Conservation (phyloP, 30 jellyfish, hydroid and myxozoan genomes). For the Chrysaora quinquecirrha region DNA sequence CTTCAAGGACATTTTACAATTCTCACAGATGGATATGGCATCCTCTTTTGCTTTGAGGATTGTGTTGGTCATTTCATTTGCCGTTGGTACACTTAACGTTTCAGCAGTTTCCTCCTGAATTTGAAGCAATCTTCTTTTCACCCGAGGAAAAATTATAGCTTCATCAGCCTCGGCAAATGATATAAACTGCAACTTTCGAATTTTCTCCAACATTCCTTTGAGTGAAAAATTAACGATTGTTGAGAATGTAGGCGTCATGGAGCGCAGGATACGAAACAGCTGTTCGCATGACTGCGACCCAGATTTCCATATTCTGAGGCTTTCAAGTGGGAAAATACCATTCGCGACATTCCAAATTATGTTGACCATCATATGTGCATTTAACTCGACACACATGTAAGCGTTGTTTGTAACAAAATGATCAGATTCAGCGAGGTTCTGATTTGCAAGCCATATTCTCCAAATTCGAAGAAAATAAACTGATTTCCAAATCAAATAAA, state of each 20-base stretch:
- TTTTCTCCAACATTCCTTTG: slow-evolving; percentile 3
- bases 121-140: slow-evolving; percentile 8
- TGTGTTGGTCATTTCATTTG: not conserved
- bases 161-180: slow-evolving; percentile 22
- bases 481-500: slow-evolving; percentile 14
- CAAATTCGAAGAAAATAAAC: slow-evolving; percentile 34
- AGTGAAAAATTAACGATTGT: slow-evolving; percentile 8
- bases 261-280: slow-evolving; percentile 33
- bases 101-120: not conserved
- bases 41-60: slow-evolving; percentile 11
- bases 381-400: slow-evolving; percentile 35
- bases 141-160: not conserved
- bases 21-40: slow-evolving; percentile 1
- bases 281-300: slow-evolving; percentile 60
- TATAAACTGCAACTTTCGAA: slow-evolving; percentile 13
- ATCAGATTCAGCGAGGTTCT: slow-evolving; percentile 25
- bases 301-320: slow-evolving; percentile 28
- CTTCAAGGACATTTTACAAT: not conserved
- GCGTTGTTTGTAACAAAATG: slow-evolving; percentile 36
- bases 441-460: slow-evolving; percentile 36
- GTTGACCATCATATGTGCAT: slow-evolving; percentile 47
- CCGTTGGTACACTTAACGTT: slow-evolving; percentile 6
- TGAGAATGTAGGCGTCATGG: slow-evolving; percentile 19
- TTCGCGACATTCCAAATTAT: slow-evolving; percentile 11
- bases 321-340: slow-evolving; percentile 32